phyloP scores from a whole-genome alignment of 2,888 invertebrate genomes.

The Dione vanillae region DNA sequence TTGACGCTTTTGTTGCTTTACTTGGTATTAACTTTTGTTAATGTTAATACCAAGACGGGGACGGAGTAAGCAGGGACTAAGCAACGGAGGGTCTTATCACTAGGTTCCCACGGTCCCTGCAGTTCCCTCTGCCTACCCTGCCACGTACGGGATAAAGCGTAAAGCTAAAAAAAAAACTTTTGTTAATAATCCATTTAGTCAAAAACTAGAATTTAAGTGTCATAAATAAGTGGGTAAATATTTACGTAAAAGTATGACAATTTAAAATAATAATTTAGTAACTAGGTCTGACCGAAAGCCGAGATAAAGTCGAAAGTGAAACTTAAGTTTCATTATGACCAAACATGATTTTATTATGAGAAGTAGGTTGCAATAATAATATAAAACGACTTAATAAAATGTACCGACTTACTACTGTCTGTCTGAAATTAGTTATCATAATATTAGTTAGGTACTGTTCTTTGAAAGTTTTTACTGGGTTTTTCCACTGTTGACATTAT shows the following conservation, averaged over 20 bases:
- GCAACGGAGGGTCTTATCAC: no score
- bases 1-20: no score
- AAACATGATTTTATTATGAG: constrained; percentile 19
- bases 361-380: constrained; percentile 20
- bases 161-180: no score
- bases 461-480: neutral
- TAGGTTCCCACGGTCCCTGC: no score
- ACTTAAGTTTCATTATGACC: constrained; percentile 17
- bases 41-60: no score
- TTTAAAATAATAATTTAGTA: neutral
- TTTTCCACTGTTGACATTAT: neutral
- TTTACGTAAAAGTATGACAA: neutral
- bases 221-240: neutral
- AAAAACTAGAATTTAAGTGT: no score
- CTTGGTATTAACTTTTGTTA: no score
- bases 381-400: constrained; percentile 15
- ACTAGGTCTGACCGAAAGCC: constrained; percentile 28
- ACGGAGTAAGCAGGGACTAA: no score
- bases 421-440: neutral
- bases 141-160: no score
- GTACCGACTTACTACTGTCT: neutral
- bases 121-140: no score
- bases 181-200: no score
- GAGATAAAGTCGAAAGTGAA: constrained; percentile 29
- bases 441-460: neutral